phyloP scores from a whole-genome alignment of 2,113 vertebrate genomes.

The Pica pica region DNA sequence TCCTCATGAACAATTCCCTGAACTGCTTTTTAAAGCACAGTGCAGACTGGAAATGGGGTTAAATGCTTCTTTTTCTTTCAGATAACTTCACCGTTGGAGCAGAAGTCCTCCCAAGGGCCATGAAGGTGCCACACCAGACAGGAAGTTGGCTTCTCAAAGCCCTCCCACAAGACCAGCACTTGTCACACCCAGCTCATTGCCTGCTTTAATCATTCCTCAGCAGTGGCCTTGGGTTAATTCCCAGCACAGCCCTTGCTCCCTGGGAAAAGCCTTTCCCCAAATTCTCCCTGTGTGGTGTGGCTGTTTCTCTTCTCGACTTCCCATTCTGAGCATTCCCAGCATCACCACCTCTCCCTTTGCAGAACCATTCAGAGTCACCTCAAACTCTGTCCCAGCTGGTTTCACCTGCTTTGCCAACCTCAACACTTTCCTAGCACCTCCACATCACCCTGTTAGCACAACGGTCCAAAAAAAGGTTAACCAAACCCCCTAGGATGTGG shows the following conservation, averaged over 20 bases:
- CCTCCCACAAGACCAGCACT: neutral
- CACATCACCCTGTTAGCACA: neutral
- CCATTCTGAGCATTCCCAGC: neutral
- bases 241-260: neutral
- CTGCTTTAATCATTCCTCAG: neutral
- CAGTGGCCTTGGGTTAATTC: accelerated
- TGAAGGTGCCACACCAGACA: neutral
- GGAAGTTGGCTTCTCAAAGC: neutral
- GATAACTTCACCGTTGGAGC: neutral
- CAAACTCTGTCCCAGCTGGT: neutral
- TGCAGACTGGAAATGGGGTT: neutral
- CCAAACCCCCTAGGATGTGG: neutral
- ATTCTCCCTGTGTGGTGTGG: accelerated
- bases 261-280: neutral
- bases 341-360: neutral
- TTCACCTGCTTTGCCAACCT: neutral
- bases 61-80: neutral
- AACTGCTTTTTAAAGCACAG: neutral
- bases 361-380: neutral
- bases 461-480: neutral
- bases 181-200: neutral
- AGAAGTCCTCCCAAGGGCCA: neutral
- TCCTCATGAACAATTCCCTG: neutral
- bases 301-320: neutral
- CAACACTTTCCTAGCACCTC: accelerated